phyloP scores from a whole-genome alignment of 2,888 invertebrate species.

The Drosophila diplacantha region DNA sequence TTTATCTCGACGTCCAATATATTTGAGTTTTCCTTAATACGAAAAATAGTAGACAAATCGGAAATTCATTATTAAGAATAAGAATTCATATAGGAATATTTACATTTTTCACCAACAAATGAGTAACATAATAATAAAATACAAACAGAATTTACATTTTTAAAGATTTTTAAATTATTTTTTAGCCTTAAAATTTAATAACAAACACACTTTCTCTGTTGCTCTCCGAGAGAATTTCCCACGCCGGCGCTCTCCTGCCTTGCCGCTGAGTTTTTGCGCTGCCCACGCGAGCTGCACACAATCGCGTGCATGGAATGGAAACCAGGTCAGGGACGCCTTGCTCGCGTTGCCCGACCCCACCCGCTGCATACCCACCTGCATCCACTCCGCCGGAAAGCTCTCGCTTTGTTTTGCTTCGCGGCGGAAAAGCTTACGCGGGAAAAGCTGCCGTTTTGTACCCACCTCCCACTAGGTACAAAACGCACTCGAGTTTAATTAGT shows the following conservation, averaged over 20 bases:
- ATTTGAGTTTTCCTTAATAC: neutral
- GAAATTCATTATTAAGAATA: too few relatives aligned
- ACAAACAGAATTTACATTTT: neutral
- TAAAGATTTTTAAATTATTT: neutral
- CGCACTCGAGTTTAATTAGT: conserved; percentile 56
- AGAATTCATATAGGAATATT: too few relatives aligned
- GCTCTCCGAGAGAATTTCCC: conserved; percentile 31
- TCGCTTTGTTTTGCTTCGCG: conserved; percentile 13
- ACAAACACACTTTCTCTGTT: conserved; percentile 2
- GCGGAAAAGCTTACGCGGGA: conserved; percentile 2
- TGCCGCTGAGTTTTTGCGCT: conserved; percentile 43
- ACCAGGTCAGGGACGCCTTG: conserved; percentile 78
- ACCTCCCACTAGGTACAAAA: conserved; percentile 50
- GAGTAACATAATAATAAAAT: neutral
- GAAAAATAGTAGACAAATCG: neutral
- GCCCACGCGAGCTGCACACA: conserved; percentile 65
- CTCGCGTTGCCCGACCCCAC: conserved; percentile 62
- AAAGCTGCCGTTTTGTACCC: conserved; percentile 12
- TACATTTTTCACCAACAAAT: too few relatives aligned
- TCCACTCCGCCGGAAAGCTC: conserved; percentile 24
- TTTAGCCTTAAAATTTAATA: neutral
- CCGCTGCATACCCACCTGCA: conserved; percentile 6
- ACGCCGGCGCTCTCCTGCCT: conserved; percentile 53
- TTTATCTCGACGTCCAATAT: neutral
- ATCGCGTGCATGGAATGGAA: conserved; percentile 63